These are phyloP conservation scores for Philonicus albiceps DNA, from an alignment of 2,888 invertebrate genomes.

Conservation along the genomic window DNA sequence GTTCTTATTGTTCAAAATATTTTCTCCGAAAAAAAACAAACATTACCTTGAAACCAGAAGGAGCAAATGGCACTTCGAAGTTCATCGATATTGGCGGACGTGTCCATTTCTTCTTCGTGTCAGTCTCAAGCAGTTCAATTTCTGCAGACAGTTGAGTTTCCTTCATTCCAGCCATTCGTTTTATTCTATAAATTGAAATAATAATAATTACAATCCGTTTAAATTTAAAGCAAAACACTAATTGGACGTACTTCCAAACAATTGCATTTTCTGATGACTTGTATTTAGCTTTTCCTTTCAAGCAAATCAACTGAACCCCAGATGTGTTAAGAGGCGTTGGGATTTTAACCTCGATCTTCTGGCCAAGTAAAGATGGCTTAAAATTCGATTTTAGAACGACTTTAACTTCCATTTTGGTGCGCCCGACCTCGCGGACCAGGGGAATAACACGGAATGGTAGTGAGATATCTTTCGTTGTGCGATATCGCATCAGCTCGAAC, in stretches of 20 bases:
- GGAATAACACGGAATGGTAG: slow-evolving; percentile 99
- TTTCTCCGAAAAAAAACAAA: not conserved
- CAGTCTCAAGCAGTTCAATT: slow-evolving; percentile 97
- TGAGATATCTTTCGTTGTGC: slow-evolving; percentile 99
- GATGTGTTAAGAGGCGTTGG: slow-evolving; percentile 99
- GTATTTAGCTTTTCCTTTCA: slow-evolving; percentile 99
- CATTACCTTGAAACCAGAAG: slow-evolving; percentile 92
- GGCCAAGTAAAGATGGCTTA: slow-evolving; percentile 95
- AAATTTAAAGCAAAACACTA: not conserved
- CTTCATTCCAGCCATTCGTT: slow-evolving; percentile 97
- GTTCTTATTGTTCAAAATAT: not conserved
- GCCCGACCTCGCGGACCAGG: slow-evolving; percentile 95
- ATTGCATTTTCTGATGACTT: slow-evolving; percentile 99
- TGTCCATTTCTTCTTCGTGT: slow-evolving; percentile 99
- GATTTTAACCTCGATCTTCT: slow-evolving; percentile 99
- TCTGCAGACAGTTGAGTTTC: slow-evolving; percentile 99
- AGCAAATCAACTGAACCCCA: slow-evolving; percentile 97
- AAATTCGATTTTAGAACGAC: slow-evolving; percentile 99
- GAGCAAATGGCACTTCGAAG: slow-evolving; percentile 99
- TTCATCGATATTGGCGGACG: slow-evolving; percentile 99
- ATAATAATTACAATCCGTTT: not conserved
- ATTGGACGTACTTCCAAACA: slow-evolving; percentile 80
- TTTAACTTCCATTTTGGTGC: slow-evolving; percentile 99
- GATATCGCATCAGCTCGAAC: slow-evolving; percentile 99
- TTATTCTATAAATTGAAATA: slow-evolving; percentile 69